Base-by-base conservation (phyloP, 2,888 invertebrate genomes). In the Agrotis puta region DNA sequence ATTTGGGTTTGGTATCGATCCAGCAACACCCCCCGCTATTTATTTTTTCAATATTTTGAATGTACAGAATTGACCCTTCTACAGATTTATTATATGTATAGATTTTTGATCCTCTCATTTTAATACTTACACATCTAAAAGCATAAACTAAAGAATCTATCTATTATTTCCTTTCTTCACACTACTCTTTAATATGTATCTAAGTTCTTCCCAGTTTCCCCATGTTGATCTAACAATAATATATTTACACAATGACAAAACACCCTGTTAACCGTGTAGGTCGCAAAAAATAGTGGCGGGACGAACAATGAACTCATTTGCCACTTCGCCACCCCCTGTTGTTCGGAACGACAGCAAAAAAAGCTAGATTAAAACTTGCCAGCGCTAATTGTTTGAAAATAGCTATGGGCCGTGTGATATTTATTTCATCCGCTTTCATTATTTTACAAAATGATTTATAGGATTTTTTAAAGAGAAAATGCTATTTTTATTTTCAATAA, bases 221-320 rank as follows among this genome's bases (percentile, higher is more conserved):
- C 22, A 7, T 39, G 16, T 72, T 33, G 20, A 72, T 47, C 51
- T 13, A 13, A 47, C 43, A 72, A 68, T 69, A 79, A 78, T 39
- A 64, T 59, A 70, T 75, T 70, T 79, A 75, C 53, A 71, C 80
- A 64, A 24, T 71, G 66, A 74, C 48, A 79, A 70, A 79, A 63
- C 48, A 75, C 50, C 76, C 62, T 64, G 80, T 65, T 84, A 76
- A 47, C 57, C 77, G 64, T 64, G 67, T 76, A 62, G 77, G 74
- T 79, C 69, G 62, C 82, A 91, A 81, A 91, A 91, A 90, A 86
- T 77, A 72, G 70, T 61, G 64, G 67, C 59, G 54, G 77, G 65
- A 83, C 85, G 88, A 91, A 91, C 90, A 92, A 90, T 89, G 87
- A 88, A 89, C 90, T 91, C 91, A 91, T 92, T 92, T 89, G 85